Base-by-base conservation (phyloP, 2,797 vertebrate genomes). In the Pterois miles region DNA sequence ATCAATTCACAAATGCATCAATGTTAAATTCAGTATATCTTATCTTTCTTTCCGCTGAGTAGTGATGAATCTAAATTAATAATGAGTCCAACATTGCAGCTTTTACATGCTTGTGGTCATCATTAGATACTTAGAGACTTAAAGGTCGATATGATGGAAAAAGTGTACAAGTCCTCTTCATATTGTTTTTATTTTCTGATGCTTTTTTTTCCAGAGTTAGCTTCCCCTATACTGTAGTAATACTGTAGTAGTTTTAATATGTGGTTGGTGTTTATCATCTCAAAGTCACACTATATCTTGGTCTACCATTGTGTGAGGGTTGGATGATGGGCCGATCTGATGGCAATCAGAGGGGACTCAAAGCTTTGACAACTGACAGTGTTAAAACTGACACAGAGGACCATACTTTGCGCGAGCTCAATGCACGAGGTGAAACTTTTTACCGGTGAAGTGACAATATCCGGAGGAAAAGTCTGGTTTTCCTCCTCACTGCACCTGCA, bases 381-480 rank as follows among this genome's bases (percentile, higher is more conserved):
- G 62, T 77, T 74, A 52, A 50, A 78, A 52, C 18, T 48, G 54
- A 71, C 46, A 53, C 18, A 20, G 4, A 34, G 38, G n/a, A 66
- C 54, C 53, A 56, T 73, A 23, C 63, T 64, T 14, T 48, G 34
- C 59, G 52, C 38, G 22, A 29, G 34, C 53, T 40, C 46, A 33
- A 5, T 57, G 34, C 25, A 59, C 27, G 20, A 36, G 22, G 65
- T 71, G 11, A 60, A 71, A 50, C 25, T 8, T 54, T 63, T 48
- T 59, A 8, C 65, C 13, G 12, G 59, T 9, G 8, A 72, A 56
- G 60, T 73, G 80, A 52, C 59, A 76, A 70, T 46, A 63, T 56
- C 53, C 62, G 12, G 34, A 64, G 59, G 71, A 69, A 43, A 9
- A 36, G 62, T 71, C 31, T 38, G 31, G 57, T 6, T 60, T 34